Evolutionary conservation across 2,888 invertebrate species (phyloP).

Genomic region (Agrochola lychnidis): DNA sequence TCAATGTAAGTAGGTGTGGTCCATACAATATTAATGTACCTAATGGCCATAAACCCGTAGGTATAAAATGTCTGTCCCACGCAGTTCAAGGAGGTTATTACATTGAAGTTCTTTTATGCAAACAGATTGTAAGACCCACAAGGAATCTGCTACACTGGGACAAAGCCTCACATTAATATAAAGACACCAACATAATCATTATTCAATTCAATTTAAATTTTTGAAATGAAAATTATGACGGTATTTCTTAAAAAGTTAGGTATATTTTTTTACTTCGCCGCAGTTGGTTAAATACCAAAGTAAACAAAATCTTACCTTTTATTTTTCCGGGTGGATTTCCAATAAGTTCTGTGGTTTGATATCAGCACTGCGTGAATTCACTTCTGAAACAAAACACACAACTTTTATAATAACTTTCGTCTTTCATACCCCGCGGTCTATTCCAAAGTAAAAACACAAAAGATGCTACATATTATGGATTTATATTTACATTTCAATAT

Average conservation of each 20-base stretch:
- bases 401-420: constrained; percentile 13
- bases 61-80: neutral
- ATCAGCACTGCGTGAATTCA: constrained; percentile 29
- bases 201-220: too few species aligned
- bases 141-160: neutral
- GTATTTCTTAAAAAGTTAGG: neutral
- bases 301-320: constrained; percentile 45
- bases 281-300: too few species aligned
- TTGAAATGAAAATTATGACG: too few species aligned
- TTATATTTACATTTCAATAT: too few species aligned
- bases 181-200: neutral
- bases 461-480: too few species aligned
- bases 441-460: neutral
- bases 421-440: neutral
- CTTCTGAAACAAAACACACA: constrained; percentile 53
- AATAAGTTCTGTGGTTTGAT: constrained; percentile 23
- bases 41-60: neutral
- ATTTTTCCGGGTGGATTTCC: constrained; percentile 23
- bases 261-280: too few species aligned
- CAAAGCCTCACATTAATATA: neutral
- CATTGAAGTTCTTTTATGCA: constrained; percentile 2
- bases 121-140: neutral
- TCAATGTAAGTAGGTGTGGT: neutral
- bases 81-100: constrained; percentile 10
- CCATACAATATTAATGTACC: neutral